These are phyloP conservation scores for Candidula unifasciata DNA, from an alignment of 2,888 invertebrate species.

Conservation along the genomic window DNA sequence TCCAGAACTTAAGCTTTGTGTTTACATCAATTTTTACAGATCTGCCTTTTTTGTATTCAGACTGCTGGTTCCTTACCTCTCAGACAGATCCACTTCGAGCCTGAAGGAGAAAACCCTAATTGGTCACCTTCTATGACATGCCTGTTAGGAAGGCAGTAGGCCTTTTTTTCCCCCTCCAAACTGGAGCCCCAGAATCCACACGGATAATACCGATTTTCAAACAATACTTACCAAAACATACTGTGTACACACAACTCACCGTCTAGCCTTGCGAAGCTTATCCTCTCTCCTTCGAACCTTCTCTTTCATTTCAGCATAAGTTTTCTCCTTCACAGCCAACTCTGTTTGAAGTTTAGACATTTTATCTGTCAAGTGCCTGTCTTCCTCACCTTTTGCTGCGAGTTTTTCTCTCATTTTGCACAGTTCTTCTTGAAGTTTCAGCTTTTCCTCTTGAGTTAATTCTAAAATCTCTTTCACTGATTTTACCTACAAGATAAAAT, in stretches of 20 bases:
- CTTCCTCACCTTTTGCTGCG: slow-evolving; percentile 45
- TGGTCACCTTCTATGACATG: no score
- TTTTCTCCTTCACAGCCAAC: slow-evolving; percentile 57
- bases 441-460: slow-evolving; percentile 24
- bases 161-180: no score
- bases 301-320: slow-evolving; percentile 57
- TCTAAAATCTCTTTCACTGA: slow-evolving; percentile 44
- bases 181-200: no score
- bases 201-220: no score
- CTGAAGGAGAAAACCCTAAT: no score
- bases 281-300: slow-evolving; percentile 61
- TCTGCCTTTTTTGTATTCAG: no score
- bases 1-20: no score
- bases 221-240: background rate
- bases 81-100: no score
- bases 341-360: slow-evolving; percentile 57
- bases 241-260: slow-evolving; percentile 49
- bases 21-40: no score
- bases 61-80: no score
- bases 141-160: no score
- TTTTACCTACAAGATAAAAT: slow-evolving; percentile 29
- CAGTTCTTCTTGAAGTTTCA: slow-evolving; percentile 48
- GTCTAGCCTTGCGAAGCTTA: slow-evolving; percentile 60
- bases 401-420: slow-evolving; percentile 32
- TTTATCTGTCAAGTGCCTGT: slow-evolving; percentile 46